Percentiles rank a stretch among this genome's conserved stretches.
phyloP scores from a whole-genome alignment of 2,888 invertebrate genomes.

The Euclidia mi region DNA sequence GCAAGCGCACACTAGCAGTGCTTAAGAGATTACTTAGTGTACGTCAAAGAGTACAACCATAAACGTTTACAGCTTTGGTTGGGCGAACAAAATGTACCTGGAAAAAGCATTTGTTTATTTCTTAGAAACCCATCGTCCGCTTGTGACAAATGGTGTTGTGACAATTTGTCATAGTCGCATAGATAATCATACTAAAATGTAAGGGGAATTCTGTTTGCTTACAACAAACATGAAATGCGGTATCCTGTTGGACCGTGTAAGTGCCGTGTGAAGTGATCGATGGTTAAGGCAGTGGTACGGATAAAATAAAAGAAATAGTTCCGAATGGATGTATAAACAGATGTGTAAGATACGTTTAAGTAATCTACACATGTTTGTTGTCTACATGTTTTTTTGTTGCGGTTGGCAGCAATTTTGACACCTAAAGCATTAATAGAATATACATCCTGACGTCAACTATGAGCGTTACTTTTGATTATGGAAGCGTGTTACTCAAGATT shows the following conservation, averaged over 20 bases:
- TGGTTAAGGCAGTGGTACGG: not conserved
- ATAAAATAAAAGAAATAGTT: not conserved
- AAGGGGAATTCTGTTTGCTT: conserved; percentile 17
- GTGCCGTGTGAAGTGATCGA: conserved; percentile 2
- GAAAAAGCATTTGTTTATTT: conserved; percentile 21
- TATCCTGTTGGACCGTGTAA: not conserved
- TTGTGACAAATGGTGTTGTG: conserved; percentile 41
- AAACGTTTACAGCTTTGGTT: not conserved
- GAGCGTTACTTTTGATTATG: no score
- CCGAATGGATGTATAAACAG: no score
- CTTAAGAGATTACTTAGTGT: not conserved
- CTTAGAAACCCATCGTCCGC: conserved; percentile 23
- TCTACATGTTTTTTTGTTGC: no score
- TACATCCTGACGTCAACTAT: no score
- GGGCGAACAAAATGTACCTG: conserved; percentile 5
- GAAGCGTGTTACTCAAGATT: no score
- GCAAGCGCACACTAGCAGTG: no score
- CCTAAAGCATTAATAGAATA: no score
- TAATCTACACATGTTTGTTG: no score
- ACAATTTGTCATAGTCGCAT: conserved; percentile 43
- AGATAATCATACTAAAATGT: conserved; percentile 30
- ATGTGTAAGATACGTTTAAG: no score
- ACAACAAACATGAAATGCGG: conserved; percentile 5
- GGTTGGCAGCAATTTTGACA: no score
- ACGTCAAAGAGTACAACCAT: not conserved